These are phyloP conservation scores for Scolopax bukidnonensis DNA, from an alignment of 2,797 vertebrate genomes.

Conservation along the genomic window DNA sequence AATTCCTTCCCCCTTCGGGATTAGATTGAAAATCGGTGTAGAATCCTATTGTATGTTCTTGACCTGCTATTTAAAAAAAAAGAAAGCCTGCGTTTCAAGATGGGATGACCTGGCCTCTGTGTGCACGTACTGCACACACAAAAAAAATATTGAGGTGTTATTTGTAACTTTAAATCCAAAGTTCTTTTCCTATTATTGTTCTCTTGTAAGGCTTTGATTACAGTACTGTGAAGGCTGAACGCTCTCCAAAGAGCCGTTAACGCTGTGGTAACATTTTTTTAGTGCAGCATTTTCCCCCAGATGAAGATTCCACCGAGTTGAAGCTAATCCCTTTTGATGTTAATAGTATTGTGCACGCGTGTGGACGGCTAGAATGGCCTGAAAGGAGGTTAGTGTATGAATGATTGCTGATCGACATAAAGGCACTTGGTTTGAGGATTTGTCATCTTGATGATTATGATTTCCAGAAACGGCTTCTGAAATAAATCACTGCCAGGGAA, in stretches of 20 bases:
- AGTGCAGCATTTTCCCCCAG: not conserved
- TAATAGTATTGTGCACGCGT: not conserved
- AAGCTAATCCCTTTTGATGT: conserved; percentile 2
- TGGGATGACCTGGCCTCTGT: not conserved
- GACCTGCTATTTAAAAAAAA: not conserved
- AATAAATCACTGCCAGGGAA: not conserved
- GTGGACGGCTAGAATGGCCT: not conserved
- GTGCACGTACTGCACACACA: not conserved
- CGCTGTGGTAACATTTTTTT: not conserved
- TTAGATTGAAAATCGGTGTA: not conserved
- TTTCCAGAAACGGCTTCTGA: not conserved
- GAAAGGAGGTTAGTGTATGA: not conserved
- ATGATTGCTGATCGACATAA: not conserved
- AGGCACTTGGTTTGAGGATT: not conserved
- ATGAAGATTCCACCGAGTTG: not conserved
- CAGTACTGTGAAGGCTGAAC: not conserved
- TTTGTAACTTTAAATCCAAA: not conserved
- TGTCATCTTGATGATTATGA: not conserved
- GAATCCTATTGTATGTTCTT: not conserved
- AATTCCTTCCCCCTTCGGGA: not conserved
- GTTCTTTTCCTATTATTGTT: not conserved
- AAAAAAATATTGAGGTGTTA: not conserved
- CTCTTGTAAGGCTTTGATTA: not conserved
- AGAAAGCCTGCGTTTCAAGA: not conserved
- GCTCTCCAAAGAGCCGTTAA: not conserved